Evolutionary conservation across 2,113 vertebrate species (phyloP).

Genomic region (Brevimyrus niger): DNA sequence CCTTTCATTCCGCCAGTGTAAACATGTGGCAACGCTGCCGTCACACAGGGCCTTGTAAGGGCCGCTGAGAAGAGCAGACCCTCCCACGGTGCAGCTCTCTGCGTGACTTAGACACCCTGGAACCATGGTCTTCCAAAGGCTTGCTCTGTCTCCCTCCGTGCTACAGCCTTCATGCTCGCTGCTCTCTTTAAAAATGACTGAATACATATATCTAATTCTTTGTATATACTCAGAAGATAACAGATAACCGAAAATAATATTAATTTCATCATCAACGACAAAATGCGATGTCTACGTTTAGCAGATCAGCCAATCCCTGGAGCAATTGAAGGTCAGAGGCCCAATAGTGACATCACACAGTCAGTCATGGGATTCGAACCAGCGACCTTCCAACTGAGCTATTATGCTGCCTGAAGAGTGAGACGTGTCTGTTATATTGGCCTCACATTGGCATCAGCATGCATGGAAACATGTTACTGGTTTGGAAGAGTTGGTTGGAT

Average conservation of each 20-base stretch:
- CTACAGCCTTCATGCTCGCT: neutral
- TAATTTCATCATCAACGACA: neutral
- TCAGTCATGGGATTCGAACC: neutral
- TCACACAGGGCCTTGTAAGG: neutral
- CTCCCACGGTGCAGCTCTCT: neutral
- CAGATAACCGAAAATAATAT: neutral
- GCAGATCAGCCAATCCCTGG: neutral
- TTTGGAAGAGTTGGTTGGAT: neutral
- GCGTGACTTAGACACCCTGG: neutral
- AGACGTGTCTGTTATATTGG: neutral
- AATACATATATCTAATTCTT: neutral
- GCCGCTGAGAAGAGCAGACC: neutral
- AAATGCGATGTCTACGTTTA: neutral
- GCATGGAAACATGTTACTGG: neutral
- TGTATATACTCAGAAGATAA: neutral
- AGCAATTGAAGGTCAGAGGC: neutral
- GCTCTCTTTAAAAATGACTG: neutral
- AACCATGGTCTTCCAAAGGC: neutral
- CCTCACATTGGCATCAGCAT: neutral
- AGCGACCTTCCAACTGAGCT: neutral
- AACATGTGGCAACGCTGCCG: neutral
- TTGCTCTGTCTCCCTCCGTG: neutral
- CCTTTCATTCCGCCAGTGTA: neutral
- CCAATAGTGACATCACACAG: neutral
- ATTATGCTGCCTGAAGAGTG: neutral